Percentiles rank a stretch among this genome's conserved stretches.
Conservation (phyloP, 1,140 invertebrate genomes). For the Brachionus asplanchnoidis region DNA sequence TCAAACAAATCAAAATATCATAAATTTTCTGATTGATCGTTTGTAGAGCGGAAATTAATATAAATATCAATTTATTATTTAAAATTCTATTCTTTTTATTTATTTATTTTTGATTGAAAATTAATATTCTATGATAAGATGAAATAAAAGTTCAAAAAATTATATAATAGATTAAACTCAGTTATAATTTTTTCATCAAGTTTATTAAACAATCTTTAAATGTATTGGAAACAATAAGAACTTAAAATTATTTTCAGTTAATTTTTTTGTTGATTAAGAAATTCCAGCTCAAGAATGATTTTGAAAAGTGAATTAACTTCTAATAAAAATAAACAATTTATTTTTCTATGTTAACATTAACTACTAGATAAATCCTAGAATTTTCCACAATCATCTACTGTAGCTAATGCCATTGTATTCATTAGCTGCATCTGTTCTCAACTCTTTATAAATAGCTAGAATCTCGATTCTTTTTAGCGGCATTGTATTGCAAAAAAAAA, state of each 20-base stretch:
- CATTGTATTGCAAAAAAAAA: background rate
- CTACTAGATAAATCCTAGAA: background rate
- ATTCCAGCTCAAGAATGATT: background rate
- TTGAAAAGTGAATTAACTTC: background rate
- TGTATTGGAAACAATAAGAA: background rate
- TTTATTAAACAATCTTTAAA: background rate
- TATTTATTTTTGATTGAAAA: background rate
- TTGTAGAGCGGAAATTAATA: background rate
- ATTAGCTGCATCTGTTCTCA: background rate
- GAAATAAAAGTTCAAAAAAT: background rate
- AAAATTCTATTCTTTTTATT: background rate
- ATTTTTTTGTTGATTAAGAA: background rate
- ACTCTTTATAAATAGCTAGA: background rate
- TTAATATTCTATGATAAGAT: background rate
- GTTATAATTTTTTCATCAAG: background rate
- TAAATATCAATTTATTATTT: background rate
- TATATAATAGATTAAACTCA: background rate
- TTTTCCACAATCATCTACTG: background rate
- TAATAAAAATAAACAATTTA: background rate
- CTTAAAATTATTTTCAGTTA: too few relatives aligned
- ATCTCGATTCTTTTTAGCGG: background rate
- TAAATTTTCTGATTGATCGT: background rate
- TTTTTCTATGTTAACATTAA: background rate
- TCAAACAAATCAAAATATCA: too few relatives aligned
- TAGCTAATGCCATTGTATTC: background rate